These are phyloP conservation scores for Gonioctena quinquepunctata DNA, from an alignment of 1,140 invertebrate species.

Conservation along the genomic window DNA sequence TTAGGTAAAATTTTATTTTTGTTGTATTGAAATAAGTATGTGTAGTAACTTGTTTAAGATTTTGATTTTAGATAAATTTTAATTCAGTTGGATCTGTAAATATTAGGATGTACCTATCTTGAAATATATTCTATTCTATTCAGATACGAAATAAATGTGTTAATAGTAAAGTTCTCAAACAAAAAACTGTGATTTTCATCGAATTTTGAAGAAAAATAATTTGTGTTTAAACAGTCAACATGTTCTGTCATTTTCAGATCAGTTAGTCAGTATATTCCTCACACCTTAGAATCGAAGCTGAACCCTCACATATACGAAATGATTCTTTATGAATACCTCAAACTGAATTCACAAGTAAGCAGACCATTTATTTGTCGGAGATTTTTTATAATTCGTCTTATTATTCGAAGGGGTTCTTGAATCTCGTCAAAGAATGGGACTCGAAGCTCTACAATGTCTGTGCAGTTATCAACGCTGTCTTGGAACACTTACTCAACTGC, in stretches of 20 bases:
- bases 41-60: too few species aligned
- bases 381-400: background rate
- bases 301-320: slow-evolving; percentile 91
- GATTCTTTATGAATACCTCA: slow-evolving; percentile 92
- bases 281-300: slow-evolving; percentile 69
- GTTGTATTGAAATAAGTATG: too few species aligned
- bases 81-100: too few species aligned
- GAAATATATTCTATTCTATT: too few species aligned
- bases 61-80: too few species aligned
- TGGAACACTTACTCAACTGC: slow-evolving; percentile 71
- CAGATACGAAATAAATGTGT: too few species aligned
- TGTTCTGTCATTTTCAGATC: slow-evolving; percentile 56
- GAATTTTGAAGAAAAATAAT: too few species aligned
- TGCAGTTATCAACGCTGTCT: slow-evolving; percentile 82
- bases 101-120: too few species aligned
- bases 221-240: too few species aligned
- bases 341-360: slow-evolving; percentile 74
- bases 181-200: too few species aligned
- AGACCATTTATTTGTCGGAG: background rate
- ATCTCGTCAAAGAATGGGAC: slow-evolving; percentile 88
- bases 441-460: slow-evolving; percentile 82
- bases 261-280: slow-evolving; percentile 83
- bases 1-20: too few species aligned
- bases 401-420: slow-evolving; percentile 72
- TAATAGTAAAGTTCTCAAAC: too few species aligned